Base-by-base conservation (phyloP, 2,113 vertebrate genomes). In the Oxygymnocypris stewartii region DNA sequence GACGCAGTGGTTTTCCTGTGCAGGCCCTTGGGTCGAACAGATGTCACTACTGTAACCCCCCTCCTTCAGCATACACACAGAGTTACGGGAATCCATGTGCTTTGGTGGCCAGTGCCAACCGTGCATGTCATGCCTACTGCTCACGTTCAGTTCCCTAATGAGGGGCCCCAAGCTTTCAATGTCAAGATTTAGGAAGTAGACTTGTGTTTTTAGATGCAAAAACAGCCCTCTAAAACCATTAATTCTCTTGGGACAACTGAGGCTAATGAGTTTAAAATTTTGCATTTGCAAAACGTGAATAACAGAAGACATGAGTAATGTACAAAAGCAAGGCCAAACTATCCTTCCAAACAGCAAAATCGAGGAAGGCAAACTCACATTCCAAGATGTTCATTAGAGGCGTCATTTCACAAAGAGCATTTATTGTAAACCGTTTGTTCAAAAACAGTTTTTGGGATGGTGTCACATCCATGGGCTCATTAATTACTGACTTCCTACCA, bases 1-100 rank as follows among this genome's bases (percentile, higher is more conserved):
- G 42, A 89, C 89, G 87, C 84, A 87, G 89, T 85, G 88, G 76
- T 91, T 92, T 93, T 92, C 91, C 92, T 93, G 92, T 77, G 82
- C 86, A 86, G 84, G 54, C 59, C 65, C 85, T 86, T 71, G 83
- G n/a, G 86, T 85, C 85, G 85, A 85, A 69, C 93, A 94, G 92
- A 94, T 89, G 88, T 89, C 88, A 85, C 71, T 73, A 79, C 79
- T 51, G 69, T 63, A 47, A 63, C 69, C 85, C 79, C 85, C 88
- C 87, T 79, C 74, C 83, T 44, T 85, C 69, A 76, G 73, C 83
- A 83, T 86, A 89, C 85, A 87, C 88, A 83, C 79, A 71, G 42
- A 84, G 63, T 89, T 89, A 89, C 88, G 44, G 86, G 88, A 89
- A 89, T 87, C 84, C 75, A 35, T 83, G 84, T 14, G 51, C 88